Evolutionary conservation across 2,113 vertebrate species (phyloP).

Genomic region (Zingel zingel): DNA sequence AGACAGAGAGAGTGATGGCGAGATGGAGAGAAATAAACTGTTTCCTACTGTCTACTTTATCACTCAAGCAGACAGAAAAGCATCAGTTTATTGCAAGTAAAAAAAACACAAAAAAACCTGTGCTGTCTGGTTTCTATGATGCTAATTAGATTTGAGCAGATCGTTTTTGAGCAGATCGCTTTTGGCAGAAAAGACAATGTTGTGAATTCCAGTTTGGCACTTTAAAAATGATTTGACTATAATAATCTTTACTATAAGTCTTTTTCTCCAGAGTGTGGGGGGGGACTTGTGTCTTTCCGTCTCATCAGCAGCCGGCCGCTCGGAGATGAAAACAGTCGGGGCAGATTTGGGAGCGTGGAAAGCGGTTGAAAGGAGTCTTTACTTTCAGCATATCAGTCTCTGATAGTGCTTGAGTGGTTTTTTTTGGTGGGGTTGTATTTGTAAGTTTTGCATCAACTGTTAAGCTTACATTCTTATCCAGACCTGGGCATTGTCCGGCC

Average conservation of each 20-base stretch:
- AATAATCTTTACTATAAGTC: conserved; percentile 50
- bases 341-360: not conserved
- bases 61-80: conserved; percentile 61
- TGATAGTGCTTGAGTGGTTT: not conserved
- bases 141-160: conserved; percentile 62
- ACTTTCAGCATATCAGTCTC: not conserved
- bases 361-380: not conserved
- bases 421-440: not conserved
- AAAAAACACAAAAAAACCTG: conserved; percentile 10
- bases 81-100: conserved; percentile 62
- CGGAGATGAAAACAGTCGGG: conserved; percentile 9
- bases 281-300: conserved; percentile 42
- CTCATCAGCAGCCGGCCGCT: conserved; percentile 10
- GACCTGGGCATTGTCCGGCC: not conserved
- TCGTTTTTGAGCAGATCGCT: conserved; percentile 59
- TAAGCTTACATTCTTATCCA: not conserved
- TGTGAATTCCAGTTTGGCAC: conserved; percentile 50
- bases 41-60: conserved; percentile 59
- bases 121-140: conserved; percentile 34
- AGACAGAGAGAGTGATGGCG: conserved; percentile 60
- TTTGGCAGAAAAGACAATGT: conserved; percentile 58
- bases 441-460: not conserved
- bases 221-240: conserved; percentile 40
- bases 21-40: conserved; percentile 55
- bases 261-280: conserved; percentile 44